phyloP scores from a whole-genome alignment of 2,797 vertebrate species.

The Mormyrus hasselquistii region DNA sequence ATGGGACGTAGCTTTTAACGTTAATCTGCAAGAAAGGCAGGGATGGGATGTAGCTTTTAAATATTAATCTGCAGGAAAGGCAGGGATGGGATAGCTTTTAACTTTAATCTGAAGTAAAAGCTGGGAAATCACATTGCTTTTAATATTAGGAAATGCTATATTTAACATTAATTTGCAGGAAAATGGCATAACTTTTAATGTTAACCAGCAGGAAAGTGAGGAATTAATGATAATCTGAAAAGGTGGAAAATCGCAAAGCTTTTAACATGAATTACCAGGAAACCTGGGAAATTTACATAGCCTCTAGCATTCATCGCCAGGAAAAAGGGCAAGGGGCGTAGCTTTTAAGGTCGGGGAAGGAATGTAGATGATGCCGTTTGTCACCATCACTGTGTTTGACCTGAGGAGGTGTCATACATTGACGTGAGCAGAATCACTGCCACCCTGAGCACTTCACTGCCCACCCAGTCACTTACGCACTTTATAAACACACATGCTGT shows the following conservation, averaged over 20 bases:
- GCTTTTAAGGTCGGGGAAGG: neutral
- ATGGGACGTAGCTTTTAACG: constrained; percentile 26
- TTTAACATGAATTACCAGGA: constrained; percentile 25
- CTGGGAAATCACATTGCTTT: neutral
- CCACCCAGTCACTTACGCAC: constrained; percentile 75
- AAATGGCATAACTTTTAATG: neutral
- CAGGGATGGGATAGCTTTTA: neutral
- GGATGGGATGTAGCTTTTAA: neutral
- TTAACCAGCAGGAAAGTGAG: neutral
- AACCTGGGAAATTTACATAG: neutral
- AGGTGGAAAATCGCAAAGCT: constrained; percentile 30
- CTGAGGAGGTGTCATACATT: neutral
- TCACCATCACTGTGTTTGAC: neutral
- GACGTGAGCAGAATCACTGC: constrained; percentile 39
- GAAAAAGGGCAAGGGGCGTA: neutral
- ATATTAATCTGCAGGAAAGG: neutral
- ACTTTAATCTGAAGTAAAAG: neutral
- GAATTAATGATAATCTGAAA: constrained; percentile 28
- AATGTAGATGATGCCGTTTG: neutral
- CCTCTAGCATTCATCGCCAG: neutral
- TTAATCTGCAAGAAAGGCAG: constrained; percentile 19
- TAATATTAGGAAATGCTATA: neutral
- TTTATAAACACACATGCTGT: constrained; percentile 73
- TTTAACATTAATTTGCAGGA: neutral
- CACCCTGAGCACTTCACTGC: constrained; percentile 73